Percentiles rank a stretch among this genome's conserved stretches.
These are phyloP conservation scores for Dryadula phaetusa DNA, from an alignment of 2,888 invertebrate species.

Conservation along the genomic window DNA sequence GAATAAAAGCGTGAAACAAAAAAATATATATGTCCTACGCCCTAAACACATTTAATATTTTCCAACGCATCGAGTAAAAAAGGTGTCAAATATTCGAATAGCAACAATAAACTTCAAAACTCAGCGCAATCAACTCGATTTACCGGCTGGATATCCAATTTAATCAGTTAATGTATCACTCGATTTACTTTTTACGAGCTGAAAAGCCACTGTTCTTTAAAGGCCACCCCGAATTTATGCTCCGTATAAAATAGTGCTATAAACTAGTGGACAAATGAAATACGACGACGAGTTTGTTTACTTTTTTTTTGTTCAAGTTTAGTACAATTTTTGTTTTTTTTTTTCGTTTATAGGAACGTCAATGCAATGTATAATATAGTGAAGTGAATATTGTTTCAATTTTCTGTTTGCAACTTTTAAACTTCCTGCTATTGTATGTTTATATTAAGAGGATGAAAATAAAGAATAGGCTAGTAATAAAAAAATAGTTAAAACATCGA, in stretches of 20 bases:
- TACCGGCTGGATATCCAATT: constrained; percentile 59
- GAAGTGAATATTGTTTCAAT: neutral
- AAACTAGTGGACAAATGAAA: constrained; percentile 29
- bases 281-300: constrained; percentile 15
- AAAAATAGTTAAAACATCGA: no score
- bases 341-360: neutral
- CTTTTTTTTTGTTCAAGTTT: constrained; percentile 6
- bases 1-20: no score
- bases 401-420: neutral
- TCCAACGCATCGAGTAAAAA: neutral
- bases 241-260: constrained; percentile 48
- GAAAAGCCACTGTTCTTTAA: constrained; percentile 57
- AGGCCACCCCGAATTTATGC: constrained; percentile 56
- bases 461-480: no score
- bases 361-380: neutral
- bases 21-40: no score
- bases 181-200: constrained; percentile 66
- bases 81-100: neutral
- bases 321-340: constrained; percentile 1
- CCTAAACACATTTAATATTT: neutral
- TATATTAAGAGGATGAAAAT: no score
- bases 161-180: constrained; percentile 78
- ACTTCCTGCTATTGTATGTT: no score
- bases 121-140: constrained; percentile 40
- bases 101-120: constrained; percentile 28